Percentiles rank a stretch among this genome's conserved stretches.
Conservation (phyloP, 2,113 vertebrate genomes). For the Lampris megalopsis region DNA sequence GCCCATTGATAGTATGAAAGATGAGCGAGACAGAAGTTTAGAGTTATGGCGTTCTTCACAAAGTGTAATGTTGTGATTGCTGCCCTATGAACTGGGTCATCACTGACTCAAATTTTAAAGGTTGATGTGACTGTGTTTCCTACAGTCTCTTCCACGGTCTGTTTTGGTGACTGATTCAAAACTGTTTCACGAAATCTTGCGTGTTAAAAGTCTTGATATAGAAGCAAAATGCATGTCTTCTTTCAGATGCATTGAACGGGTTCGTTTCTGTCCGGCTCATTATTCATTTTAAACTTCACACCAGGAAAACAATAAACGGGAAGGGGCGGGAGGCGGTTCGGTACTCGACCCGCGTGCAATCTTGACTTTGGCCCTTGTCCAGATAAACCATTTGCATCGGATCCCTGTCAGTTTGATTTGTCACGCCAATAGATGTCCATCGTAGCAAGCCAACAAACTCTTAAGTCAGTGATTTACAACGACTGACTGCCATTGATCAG, state of each 20-base stretch:
- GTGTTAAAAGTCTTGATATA: slow-evolving; percentile 27
- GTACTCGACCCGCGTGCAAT: neutral
- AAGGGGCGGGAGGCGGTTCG: neutral
- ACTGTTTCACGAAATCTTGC: slow-evolving; percentile 46
- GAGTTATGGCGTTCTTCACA: too few relatives aligned
- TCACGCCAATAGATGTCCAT: neutral
- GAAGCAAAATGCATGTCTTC: slow-evolving; percentile 7
- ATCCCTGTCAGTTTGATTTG: slow-evolving; percentile 18
- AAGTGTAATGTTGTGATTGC: too few relatives aligned
- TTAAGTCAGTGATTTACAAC: slow-evolving; percentile 30
- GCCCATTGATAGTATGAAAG: too few relatives aligned
- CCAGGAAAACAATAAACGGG: neutral
- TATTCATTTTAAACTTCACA: neutral
- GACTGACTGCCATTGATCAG: slow-evolving; percentile 23
- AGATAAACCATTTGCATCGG: slow-evolving; percentile 28
- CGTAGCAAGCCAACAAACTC: slow-evolving; percentile 47
- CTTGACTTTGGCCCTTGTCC: slow-evolving; percentile 12
- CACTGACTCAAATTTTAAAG: too few relatives aligned
- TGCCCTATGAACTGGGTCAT: too few relatives aligned
- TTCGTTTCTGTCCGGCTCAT: neutral
- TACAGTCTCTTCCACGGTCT: neutral
- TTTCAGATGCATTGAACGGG: too few relatives aligned
- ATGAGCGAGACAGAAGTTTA: too few relatives aligned
- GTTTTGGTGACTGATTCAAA: slow-evolving; percentile 63
- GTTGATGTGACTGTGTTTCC: too few relatives aligned